A percentile compares a stretch with the other conserved stretches of the same genome.
Evolutionary conservation across 2,797 vertebrate genomes (phyloP).

Genomic region (Galagoides demidoff): DNA sequence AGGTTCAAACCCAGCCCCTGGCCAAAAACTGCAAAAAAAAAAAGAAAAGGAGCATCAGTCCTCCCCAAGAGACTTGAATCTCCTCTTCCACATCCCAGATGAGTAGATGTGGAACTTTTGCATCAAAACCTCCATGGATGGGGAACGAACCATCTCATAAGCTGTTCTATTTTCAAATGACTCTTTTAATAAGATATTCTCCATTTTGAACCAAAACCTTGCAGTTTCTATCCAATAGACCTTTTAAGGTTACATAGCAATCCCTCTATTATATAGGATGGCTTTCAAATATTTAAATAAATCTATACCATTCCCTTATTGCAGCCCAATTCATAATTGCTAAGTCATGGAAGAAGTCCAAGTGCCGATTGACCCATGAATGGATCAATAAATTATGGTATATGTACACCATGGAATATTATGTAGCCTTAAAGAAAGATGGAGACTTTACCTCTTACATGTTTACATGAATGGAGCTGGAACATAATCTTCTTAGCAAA

Average conservation of each 20-base stretch:
- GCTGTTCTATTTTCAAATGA: background rate
- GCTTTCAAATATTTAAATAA: slow-evolving; percentile 37
- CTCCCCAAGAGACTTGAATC: background rate
- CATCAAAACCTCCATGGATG: background rate
- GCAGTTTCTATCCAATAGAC: background rate
- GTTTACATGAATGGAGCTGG: too few relatives aligned
- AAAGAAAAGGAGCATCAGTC: background rate
- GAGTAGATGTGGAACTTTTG: background rate
- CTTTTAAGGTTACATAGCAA: background rate
- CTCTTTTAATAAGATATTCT: background rate
- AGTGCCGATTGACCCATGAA: too few relatives aligned
- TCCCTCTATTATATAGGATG: background rate
- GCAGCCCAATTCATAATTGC: too few relatives aligned
- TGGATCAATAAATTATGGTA: too few relatives aligned
- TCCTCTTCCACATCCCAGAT: background rate
- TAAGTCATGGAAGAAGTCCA: too few relatives aligned
- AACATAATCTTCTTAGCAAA: too few relatives aligned
- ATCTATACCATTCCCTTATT: background rate
- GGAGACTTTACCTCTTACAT: too few relatives aligned
- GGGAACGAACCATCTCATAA: background rate
- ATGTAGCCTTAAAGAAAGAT: too few relatives aligned
- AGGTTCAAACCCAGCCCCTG: too few relatives aligned
- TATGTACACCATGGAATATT: too few relatives aligned
- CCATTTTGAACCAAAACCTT: background rate
- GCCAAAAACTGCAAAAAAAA: too few relatives aligned